phyloP scores from a whole-genome alignment of 2,888 invertebrate species.

The Schizaphis graminum region DNA sequence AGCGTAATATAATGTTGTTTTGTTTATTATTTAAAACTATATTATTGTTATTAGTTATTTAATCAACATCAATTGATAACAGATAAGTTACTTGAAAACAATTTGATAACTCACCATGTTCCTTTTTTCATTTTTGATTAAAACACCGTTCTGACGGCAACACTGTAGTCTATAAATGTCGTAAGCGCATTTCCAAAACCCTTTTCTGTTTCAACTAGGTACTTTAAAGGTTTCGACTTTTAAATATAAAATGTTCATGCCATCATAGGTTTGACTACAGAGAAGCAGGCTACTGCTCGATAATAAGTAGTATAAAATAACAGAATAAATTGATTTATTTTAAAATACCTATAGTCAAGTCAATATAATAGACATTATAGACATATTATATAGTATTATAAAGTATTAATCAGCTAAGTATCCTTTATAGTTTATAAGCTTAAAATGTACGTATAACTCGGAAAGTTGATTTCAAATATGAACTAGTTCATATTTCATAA shows the following conservation, averaged over 20 bases:
- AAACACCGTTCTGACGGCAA: neutral
- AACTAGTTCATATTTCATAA: neutral
- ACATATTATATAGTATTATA: no score
- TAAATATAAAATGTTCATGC: no score
- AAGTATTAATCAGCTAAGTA: neutral
- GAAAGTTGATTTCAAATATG: neutral
- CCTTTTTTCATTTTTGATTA: neutral
- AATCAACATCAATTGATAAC: neutral
- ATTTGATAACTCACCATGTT: neutral
- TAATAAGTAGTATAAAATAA: neutral
- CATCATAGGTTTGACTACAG: neutral
- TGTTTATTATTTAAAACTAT: neutral
- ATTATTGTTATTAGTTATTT: neutral
- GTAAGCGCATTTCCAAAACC: neutral
- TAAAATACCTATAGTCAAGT: neutral
- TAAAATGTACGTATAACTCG: neutral
- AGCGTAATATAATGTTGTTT: neutral
- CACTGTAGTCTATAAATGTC: neutral
- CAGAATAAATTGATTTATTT: neutral
- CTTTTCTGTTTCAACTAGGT: neutral
- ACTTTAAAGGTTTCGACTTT: neutral
- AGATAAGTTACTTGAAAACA: neutral
- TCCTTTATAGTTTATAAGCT: neutral
- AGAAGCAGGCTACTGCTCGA: neutral
- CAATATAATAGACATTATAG: no score